Base-by-base conservation (phyloP, 1,140 invertebrate species). In the Drosophila navojoa region DNA sequence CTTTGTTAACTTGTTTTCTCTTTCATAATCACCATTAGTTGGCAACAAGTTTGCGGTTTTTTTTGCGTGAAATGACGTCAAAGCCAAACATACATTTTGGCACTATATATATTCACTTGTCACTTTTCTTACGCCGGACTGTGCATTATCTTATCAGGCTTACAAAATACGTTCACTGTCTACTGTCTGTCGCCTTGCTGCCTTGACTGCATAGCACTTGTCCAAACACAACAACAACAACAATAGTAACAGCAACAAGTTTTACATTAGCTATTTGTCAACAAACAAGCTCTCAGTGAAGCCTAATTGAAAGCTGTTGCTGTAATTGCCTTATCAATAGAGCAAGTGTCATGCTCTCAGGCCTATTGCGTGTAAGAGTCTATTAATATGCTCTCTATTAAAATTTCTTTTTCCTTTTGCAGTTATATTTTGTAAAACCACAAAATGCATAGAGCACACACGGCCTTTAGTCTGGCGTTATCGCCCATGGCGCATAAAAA, bases 381-480 rank as follows among this genome's bases (percentile, higher is more conserved):
- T 62, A 64, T 71, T 52, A 19, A 59, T 44, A 44, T 1, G 45
- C 11, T 58, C 0, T 55, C 16, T 58, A 62, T 16, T 35, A 16
- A 9, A 40, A 32, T 58, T 38, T 42, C 22, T 52, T n/a, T 38
- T n/a, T 38, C 13, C 16, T 2, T 47, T 85, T 76, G 4, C 74
- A 91, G 84, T 78, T 87, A 13, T 76, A 82, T 90, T 90, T 90
- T 90, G 71, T 79, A 79, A 87, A 90, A 74, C 62, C 76, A 90
- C 80, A 94, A 93, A 91, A 96, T 96, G 95, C 95, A 96, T 94
- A 94, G 95, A 89, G 95, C 95, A 89, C 94, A 94, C 90, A 93
- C 93, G 85, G 92, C 95, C 91, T 93, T 96, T 49, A 94, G 93
- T 84, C 93, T 95, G 71, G 92, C 94, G 71, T 93, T 95, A 89